A percentile compares a stretch with the other conserved stretches of the same genome.
Evolutionary conservation across 2,113 vertebrate genomes (phyloP).

Genomic region (Leptobrachium leishanense): DNA sequence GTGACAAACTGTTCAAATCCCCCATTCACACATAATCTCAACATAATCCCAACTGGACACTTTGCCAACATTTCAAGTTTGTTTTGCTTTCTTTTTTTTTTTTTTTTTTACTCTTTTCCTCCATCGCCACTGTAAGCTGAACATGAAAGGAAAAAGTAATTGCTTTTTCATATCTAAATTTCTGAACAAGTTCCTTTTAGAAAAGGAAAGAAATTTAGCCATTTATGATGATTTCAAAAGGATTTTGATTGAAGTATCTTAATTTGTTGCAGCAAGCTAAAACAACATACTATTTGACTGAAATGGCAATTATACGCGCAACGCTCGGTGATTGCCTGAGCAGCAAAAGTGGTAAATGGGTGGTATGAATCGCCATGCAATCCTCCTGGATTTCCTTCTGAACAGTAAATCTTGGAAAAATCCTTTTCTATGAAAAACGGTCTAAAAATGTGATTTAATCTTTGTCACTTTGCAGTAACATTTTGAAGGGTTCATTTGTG

Average conservation of each 20-base stretch:
- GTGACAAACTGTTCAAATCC: slow-evolving; percentile 19
- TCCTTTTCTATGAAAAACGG: too few species aligned
- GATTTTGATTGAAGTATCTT: slow-evolving; percentile 6
- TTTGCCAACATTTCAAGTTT: slow-evolving; percentile 5
- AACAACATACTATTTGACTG: neutral
- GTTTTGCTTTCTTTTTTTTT: too few species aligned
- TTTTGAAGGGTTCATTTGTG: too few species aligned
- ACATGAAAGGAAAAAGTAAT: slow-evolving; percentile 26
- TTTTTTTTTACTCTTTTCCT: slow-evolving; percentile 1
- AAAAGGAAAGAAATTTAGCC: slow-evolving; percentile 5
- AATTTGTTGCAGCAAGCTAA: neutral
- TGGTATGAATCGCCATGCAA: too few species aligned
- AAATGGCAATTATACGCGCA: neutral
- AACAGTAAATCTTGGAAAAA: too few species aligned
- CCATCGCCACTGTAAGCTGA: neutral
- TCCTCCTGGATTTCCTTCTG: too few species aligned
- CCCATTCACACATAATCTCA: slow-evolving; percentile 8
- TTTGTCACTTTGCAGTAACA: too few species aligned
- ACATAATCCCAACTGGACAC: slow-evolving; percentile 5
- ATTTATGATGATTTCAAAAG: neutral
- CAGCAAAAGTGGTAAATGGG: too few species aligned
- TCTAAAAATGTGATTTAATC: too few species aligned
- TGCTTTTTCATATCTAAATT: slow-evolving; percentile 21
- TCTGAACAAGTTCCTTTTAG: slow-evolving; percentile 1
- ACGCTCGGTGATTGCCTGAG: neutral